Evolutionary conservation across 64 coral and sea anemone genomes (phyloP), one percentile per base, ranked within the genome.

Genomic region (Actinia equina): DNA sequence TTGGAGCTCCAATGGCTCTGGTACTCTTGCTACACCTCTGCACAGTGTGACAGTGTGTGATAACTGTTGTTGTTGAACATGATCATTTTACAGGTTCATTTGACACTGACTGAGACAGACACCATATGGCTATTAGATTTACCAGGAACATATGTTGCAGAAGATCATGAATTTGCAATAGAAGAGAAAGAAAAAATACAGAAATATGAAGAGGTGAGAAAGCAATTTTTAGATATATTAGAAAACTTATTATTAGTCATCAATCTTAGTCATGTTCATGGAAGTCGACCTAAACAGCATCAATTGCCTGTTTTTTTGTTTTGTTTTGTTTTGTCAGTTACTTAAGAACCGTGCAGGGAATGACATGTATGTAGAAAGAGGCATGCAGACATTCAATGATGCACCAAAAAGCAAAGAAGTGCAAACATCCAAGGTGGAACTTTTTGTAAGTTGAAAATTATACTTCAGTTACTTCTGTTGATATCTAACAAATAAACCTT

Each of bases 51-150:
- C n/a, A n/a, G n/a, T n/a, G n/a, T n/a, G n/a, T n/a, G n/a, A n/a
- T n/a, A n/a, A n/a, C n/a, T n/a, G 14, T 15, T 17, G 18, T 60
- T 60, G 17, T 60, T 60, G 6, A 0, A 60, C 18, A 19, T 60
- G 45, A 49, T 49, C 7, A n/a, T n/a, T n/a, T n/a, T n/a, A n/a
- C 49, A 98, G 96, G 93, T 98, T 37, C 83, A 93, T 85, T 20
- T 98, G 13, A 95, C 93, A 8, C 88, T 98, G 46, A 86, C 87
- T 43, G 96, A 98, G 69, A 98, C 96, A 52, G 96, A 98, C 10
- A 99, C 97, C n/a, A 95, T 99, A 12, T 99, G 97, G 97, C 81
- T 99, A 59, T 82, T 99, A 52, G 93, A 99, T 83, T 55, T 99
- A 22, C 97, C 97, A 80, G 97, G 97, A 16, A 95, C 93, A 2